Conservation (phyloP, 2,797 vertebrate genomes). For the Sebastes melanostomus region DNA sequence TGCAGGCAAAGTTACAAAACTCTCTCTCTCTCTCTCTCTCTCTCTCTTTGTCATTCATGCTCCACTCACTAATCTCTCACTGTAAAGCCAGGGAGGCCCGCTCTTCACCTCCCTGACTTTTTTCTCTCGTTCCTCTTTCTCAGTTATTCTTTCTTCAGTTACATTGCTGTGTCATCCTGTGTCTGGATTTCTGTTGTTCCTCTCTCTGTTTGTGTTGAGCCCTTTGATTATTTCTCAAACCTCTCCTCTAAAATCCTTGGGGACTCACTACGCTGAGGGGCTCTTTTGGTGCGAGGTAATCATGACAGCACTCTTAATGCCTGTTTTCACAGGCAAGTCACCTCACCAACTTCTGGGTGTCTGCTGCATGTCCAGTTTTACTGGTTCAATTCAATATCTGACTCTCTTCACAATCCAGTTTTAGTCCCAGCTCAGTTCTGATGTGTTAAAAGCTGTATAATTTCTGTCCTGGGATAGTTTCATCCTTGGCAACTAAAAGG, state of each 20-base stretch:
- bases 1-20: conserved; percentile 16
- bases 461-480: not conserved
- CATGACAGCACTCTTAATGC: not conserved
- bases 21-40: not conserved
- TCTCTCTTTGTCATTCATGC: conserved; percentile 15
- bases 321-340: not conserved
- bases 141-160: not conserved
- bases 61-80: conserved; percentile 14
- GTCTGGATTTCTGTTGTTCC: not conserved
- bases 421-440: not conserved
- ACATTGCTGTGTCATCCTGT: not conserved
- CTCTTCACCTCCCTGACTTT: not conserved
- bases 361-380: not conserved
- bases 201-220: not conserved
- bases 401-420: not conserved
- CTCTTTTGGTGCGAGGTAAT: not conserved
- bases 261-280: not conserved
- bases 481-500: not conserved
- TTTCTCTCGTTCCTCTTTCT: not conserved
- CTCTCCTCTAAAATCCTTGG: conserved; percentile 4
- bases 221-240: not conserved
- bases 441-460: not conserved
- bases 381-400: not conserved
- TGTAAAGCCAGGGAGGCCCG: not conserved
- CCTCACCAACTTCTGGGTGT: not conserved